Base-by-base conservation (phyloP, 2,113 vertebrate species). In the Oreotrochilus melanogaster region DNA sequence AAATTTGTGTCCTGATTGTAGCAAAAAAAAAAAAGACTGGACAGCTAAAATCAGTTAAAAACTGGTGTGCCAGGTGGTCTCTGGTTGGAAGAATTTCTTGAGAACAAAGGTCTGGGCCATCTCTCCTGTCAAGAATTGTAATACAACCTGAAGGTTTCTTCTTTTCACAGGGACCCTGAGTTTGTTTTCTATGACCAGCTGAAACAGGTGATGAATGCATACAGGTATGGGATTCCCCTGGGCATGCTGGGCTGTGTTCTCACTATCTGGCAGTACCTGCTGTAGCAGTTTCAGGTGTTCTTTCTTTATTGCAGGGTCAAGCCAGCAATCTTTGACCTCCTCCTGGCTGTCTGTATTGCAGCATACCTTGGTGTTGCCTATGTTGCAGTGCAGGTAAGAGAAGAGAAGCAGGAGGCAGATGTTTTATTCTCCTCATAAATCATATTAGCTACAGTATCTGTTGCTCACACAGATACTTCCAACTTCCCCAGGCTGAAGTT, bases 141-240 rank as follows among this genome's bases (percentile, higher is more conserved):
- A 8, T 18, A 42, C 24, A 53, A 43, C n/a, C 92, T 96, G 89
- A 96, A 53, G 10, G 33, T 67, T 62, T 45, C 86, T 51, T 86
- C 80, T 96, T 81, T 88, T 14, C 61, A 18, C 97, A 99, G 99
- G 91, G 99, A 99, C 95, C 99, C 99, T 1, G 99, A 99, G 97
- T 99, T 99, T 97, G 99, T 99, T 61, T 99, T 99, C 97, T 99
- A 99, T 9, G 99, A 99, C 96, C 99, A 99, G 98, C 97, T 99
- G 82, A 99, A 99, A 95, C 99, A 99, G 97, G 99, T 99, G 18
- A 99, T 99, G 99, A 99, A 99, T 3, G 99, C 99, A 2, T 99
- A 99, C 97, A 99, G 99, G 99, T 99, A 96, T 78, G 91, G 48
- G n/a, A 25, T 35, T 50, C 22, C 53, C 11, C 25, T 70, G 66